Percentiles rank a stretch among this genome's conserved stretches.
Conservation (phyloP, 2,888 invertebrate species). For the Microdon myrmicae region DNA sequence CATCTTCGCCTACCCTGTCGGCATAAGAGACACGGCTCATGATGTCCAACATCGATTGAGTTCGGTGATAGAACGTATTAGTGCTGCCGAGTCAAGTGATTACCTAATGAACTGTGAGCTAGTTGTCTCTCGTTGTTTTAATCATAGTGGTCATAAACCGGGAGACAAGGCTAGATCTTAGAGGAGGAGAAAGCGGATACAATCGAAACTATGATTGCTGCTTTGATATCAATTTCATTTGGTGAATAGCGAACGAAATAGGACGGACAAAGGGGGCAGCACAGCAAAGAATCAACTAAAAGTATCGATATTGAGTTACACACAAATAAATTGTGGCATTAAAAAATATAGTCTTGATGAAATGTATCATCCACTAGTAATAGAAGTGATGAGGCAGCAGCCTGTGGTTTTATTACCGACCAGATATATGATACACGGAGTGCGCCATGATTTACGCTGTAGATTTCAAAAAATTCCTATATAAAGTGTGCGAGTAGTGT, state of each 20-base stretch:
- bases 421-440: too few relatives aligned
- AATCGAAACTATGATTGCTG: constrained; percentile 6
- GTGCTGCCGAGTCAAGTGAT: constrained; percentile 1
- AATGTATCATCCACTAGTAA: too few relatives aligned
- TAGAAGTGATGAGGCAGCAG: too few relatives aligned
- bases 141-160: constrained; percentile 16
- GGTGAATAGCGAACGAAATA: constrained; percentile 2
- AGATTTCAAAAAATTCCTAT: too few relatives aligned
- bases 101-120: constrained; percentile 7
- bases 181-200: constrained; percentile 1
- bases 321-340: too few relatives aligned
- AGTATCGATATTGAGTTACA: constrained; percentile 21
- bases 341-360: too few relatives aligned
- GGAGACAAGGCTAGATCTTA: too few relatives aligned
- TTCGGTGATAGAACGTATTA: constrained; percentile 6
- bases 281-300: constrained; percentile 10
- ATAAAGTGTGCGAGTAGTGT: too few relatives aligned
- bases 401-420: too few relatives aligned
- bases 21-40: constrained; percentile 13
- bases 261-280: background rate
- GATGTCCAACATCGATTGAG: constrained; percentile 13
- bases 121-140: constrained; percentile 14
- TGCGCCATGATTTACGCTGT: too few relatives aligned
- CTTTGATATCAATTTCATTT: constrained; percentile 21
- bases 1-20: background rate